Evolutionary conservation across 2,797 vertebrate species (phyloP), one percentile per base, ranked within the genome.

Genomic region (Hapalemur alaotrensis): DNA sequence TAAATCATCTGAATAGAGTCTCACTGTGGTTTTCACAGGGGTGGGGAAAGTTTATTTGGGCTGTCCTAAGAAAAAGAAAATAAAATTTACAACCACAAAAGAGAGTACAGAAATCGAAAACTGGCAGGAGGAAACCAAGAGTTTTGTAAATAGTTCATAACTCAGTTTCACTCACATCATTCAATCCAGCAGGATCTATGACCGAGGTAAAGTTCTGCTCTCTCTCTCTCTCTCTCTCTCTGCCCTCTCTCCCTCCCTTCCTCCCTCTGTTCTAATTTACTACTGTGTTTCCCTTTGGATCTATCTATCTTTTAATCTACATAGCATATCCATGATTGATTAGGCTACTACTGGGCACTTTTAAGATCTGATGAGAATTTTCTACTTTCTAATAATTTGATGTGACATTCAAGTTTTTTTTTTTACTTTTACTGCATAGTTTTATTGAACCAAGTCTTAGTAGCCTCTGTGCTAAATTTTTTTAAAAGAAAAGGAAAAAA

Each of bases 391-490:
- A 95, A 95, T 95, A 92, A 93, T 96, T 70, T 92, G 43, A 91
- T 96, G 78, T 95, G 84, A 97, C 7, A 2, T 38, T 97, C 30
- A 32, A 91, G 35, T 30, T 95, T 93, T 86, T 97, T 69, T 57
- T 57, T 57, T 57, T 4, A 54, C 52, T 57, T 25, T 97, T 52
- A 95, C 87, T 92, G 18, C 2, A 93, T 3, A 1, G 9, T 38
- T 93, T 63, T 75, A 73, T 93, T 97, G 97, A 93, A 96, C 70
- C 76, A 97, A 96, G 48, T 84, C 22, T n/a, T 85, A 95, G 35
- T 50, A 84, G 86, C 83, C 2, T 92, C 35, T 20, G 0, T 30
- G 10, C 35, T 41, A 83, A 67, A 13, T 1, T 32, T 87, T 83
- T n/a, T 8, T 14, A 1, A 85, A 76, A 69, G 7, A 2, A 63